Evolutionary conservation across 2,797 vertebrate species (phyloP), one percentile per base, ranked within the genome.

Genomic region (Tachyglossus aculeatus): DNA sequence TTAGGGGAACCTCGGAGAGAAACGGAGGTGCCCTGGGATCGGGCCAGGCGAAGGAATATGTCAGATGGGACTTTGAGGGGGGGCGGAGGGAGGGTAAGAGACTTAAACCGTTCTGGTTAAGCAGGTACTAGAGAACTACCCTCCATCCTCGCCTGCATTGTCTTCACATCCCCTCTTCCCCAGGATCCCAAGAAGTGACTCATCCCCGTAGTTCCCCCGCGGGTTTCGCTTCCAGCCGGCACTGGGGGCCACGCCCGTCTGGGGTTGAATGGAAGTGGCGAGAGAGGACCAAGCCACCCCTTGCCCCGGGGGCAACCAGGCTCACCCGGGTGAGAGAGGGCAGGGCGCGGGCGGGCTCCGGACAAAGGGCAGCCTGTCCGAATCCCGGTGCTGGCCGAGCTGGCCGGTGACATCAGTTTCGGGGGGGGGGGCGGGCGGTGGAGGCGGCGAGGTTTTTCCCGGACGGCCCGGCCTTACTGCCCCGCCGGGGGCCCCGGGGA

Each of bases 291-390:
- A 14, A 12, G 14, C 6, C 53, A 12, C n/a, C 2, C 19, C 19
- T 9, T 36, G 45, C 13, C 41, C 56, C 8, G 29, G 45, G 33
- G 51, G 48, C 29, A 31, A 6, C 40, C 19, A 27, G 57, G 39
- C 19, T 14, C 29, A 43, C 3, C 15, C 19, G 11, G 24, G 39
- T 32, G 21, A 27, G 5, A 36, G 2, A 2, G 21, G 19, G 22
- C 31, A 1, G 5, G 1, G 50, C 2, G 1, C 15, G 36, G 38
- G 6, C n/a, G 40, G 13, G 9, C 2, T 4, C 21, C 22, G 29
- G 21, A 0, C 39, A 21, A 1, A 2, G 4, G 1, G 10, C 1
- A 22, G 16, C 41, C 43, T n/a, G 40, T 27, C 40, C 43, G 32
- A 22, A 18, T 40, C 13, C 40, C 7, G 6, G 16, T 4, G 18